Conservation (phyloP, 2,113 vertebrate genomes). For the Dicrurus megarhynchus region DNA sequence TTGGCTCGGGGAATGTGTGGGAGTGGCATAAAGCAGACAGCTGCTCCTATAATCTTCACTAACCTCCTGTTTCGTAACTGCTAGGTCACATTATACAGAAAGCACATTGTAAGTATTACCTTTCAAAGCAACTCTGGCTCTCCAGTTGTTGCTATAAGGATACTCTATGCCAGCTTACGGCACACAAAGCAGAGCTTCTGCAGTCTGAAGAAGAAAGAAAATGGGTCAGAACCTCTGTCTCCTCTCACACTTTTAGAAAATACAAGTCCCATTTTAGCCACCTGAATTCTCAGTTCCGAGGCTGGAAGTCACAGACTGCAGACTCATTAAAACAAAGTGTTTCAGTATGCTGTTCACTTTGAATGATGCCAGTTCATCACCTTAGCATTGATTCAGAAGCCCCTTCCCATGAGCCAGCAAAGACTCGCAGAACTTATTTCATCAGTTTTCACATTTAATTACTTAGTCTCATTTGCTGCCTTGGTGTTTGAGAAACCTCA, state of each 20-base stretch:
- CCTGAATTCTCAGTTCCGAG: neutral
- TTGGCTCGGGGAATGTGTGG: neutral
- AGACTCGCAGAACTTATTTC: neutral
- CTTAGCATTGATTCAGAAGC: neutral
- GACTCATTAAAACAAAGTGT: neutral
- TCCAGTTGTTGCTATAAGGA: conserved; percentile 21
- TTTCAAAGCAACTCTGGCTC: conserved; percentile 9
- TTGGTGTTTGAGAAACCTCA: neutral
- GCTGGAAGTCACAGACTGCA: neutral
- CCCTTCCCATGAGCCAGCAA: neutral
- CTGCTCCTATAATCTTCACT: conserved; percentile 22
- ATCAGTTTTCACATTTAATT: neutral
- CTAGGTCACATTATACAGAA: neutral
- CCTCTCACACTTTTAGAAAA: neutral
- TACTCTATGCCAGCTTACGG: neutral
- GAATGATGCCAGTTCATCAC: neutral
- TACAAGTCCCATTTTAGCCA: neutral
- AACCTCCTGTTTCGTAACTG: conserved; percentile 24
- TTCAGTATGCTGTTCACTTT: neutral
- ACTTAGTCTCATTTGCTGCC: neutral
- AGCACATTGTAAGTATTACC: conserved; percentile 15
- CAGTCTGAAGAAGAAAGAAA: neutral
- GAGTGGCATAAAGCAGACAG: conserved; percentile 29
- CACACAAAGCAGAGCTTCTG: neutral
- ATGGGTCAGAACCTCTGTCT: neutral